These are phyloP conservation scores for Erpobdella octoculata DNA, from an alignment of 2,888 invertebrate species.

Conservation along the genomic window DNA sequence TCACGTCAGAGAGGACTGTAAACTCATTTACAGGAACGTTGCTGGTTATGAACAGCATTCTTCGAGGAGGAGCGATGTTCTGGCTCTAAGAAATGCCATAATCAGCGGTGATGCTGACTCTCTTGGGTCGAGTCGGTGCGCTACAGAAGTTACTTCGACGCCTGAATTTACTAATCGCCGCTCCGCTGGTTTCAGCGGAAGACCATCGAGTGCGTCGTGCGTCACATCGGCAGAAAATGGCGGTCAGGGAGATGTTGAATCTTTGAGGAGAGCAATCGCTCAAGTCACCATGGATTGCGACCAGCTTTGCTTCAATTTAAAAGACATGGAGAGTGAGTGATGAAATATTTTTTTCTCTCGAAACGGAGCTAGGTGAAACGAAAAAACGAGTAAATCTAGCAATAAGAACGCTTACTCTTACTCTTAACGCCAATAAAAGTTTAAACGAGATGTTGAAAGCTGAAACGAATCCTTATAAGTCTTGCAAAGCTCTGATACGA, in stretches of 20 bases:
- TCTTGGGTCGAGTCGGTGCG: background rate
- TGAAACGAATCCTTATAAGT: no score
- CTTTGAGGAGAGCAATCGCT: slow-evolving; percentile 18
- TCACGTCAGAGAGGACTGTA: slow-evolving; percentile 11
- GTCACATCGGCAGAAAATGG: background rate
- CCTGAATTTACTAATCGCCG: background rate
- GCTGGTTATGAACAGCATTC: background rate
- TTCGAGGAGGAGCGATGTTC: background rate
- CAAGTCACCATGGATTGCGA: slow-evolving; percentile 29
- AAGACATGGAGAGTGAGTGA: slow-evolving; percentile 21
- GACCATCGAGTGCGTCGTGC: background rate
- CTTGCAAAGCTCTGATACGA: no score
- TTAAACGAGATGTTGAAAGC: no score
- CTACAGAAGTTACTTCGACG: background rate
- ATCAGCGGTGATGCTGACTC: background rate
- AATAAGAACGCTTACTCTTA: no score
- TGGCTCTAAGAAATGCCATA: background rate
- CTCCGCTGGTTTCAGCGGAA: background rate
- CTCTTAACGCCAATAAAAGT: no score
- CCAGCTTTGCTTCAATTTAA: slow-evolving; percentile 27
- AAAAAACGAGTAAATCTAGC: no score
- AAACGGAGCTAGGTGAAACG: background rate
- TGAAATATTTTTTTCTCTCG: background rate
- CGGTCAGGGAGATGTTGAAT: background rate
- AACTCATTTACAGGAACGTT: slow-evolving; percentile 8